Evolutionary conservation across 2,888 invertebrate genomes (phyloP).

Genomic region (Chrysopilus asiliformis): DNA sequence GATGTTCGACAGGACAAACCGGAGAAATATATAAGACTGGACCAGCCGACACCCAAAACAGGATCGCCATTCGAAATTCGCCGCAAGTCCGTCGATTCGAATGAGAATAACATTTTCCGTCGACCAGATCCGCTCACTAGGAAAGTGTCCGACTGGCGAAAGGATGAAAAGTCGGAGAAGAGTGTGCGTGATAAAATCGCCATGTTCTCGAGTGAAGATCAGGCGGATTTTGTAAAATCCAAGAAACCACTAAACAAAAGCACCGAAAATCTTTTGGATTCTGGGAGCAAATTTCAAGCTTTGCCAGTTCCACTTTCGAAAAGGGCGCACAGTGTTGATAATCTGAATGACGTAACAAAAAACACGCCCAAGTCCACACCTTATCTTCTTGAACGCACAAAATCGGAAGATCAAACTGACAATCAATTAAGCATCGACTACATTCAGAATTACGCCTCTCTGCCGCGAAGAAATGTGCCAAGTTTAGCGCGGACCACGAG

Average conservation of each 20-base stretch:
- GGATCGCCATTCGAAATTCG: conserved; percentile 6
- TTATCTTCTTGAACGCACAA: conserved; percentile 8
- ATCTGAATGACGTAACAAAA: conserved; percentile 30
- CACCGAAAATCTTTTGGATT: conserved; percentile 32
- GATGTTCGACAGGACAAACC: conserved; percentile 22
- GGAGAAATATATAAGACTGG: conserved; percentile 17
- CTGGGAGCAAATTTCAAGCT: conserved; percentile 12
- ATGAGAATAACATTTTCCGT: neutral
- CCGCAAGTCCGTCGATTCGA: conserved; percentile 5
- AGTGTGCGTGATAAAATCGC: conserved; percentile 79
- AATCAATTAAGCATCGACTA: conserved; percentile 21
- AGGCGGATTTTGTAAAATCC: conserved; percentile 15
- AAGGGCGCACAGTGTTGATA: conserved; percentile 44
- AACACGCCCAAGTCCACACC: conserved; percentile 21
- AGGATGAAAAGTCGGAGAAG: conserved; percentile 65
- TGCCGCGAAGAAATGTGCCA: conserved; percentile 20
- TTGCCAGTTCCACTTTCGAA: conserved; percentile 34
- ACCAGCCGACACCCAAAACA: conserved; percentile 8
- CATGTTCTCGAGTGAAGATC: conserved; percentile 56
- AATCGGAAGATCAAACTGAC: neutral
- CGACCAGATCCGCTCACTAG: conserved; percentile 17
- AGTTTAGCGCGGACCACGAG: conserved; percentile 31
- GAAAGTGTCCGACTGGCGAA: conserved; percentile 40
- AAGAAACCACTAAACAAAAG: conserved; percentile 31
- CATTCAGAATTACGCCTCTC: conserved; percentile 23